phyloP scores from a whole-genome alignment of 2,797 vertebrate species.

The Phylloscopus collybita region DNA sequence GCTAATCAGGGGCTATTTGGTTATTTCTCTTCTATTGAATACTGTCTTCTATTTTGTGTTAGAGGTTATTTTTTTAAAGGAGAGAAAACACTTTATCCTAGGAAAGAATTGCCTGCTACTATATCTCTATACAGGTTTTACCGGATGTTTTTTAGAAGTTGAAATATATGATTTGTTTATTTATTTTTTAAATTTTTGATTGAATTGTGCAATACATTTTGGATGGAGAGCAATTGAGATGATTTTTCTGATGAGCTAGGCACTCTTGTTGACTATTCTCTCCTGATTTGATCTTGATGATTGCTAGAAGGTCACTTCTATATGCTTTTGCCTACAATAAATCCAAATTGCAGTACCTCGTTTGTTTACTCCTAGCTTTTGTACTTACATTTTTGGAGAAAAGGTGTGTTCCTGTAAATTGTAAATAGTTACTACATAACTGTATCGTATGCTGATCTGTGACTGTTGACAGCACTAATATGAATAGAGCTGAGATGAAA shows the following conservation, averaged over 20 bases:
- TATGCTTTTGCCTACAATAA: constrained; percentile 76
- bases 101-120: constrained; percentile 37
- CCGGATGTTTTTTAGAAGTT: constrained; percentile 64
- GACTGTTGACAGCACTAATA: constrained; percentile 85
- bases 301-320: constrained; percentile 77
- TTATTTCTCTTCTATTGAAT: constrained; percentile 41
- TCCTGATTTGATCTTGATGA: constrained; percentile 74
- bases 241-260: constrained; percentile 77
- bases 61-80: constrained; percentile 67
- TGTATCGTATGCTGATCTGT: constrained; percentile 85
- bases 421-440: constrained; percentile 85
- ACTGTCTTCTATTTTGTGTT: constrained; percentile 64
- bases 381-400: constrained; percentile 88
- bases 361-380: constrained; percentile 88
- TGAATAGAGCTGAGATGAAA: constrained; percentile 84
- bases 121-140: constrained; percentile 37
- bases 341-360: constrained; percentile 81
- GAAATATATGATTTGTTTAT: constrained; percentile 71
- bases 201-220: constrained; percentile 92
- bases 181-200: constrained; percentile 78
- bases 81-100: constrained; percentile 37
- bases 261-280: constrained; percentile 69
- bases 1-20: constrained; percentile 51
- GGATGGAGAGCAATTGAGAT: constrained; percentile 68
- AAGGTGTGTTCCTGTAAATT: constrained; percentile 88